Percentiles rank a stretch among this genome's conserved stretches.
These are phyloP conservation scores for Trachemys scripta DNA, from an alignment of 2,113 vertebrate species.

Conservation along the genomic window DNA sequence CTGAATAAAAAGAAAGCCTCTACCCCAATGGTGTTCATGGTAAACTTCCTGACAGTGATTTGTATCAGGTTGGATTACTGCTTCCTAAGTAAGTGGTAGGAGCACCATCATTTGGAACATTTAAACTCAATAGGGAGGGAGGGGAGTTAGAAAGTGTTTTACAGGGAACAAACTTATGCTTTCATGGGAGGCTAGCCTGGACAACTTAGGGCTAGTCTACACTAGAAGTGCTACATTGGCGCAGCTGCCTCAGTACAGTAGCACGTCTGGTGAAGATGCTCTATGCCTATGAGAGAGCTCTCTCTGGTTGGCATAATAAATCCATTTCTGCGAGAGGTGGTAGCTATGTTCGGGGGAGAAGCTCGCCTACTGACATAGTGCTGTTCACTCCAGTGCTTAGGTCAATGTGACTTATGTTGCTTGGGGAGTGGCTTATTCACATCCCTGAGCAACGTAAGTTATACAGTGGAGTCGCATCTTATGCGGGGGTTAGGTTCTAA, in stretches of 20 bases:
- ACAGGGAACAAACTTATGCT: background rate
- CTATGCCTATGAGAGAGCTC: background rate
- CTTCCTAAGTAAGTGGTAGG: background rate
- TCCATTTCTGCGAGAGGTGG: background rate
- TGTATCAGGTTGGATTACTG: background rate
- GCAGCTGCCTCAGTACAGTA: background rate
- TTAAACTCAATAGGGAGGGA: background rate
- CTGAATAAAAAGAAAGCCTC: background rate
- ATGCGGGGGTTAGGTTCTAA: no score
- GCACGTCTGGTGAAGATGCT: background rate
- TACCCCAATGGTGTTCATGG: background rate
- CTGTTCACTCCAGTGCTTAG: rapidly evolving
- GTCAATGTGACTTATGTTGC: background rate
- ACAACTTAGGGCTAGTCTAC: no score
- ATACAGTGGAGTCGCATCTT: background rate
- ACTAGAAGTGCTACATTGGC: no score
- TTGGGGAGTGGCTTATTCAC: background rate
- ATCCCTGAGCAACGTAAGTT: background rate
- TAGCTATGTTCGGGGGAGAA: background rate
- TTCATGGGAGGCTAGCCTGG: no score
- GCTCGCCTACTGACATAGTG: background rate
- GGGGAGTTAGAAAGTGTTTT: background rate
- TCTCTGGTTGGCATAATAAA: background rate
- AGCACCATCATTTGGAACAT: background rate
- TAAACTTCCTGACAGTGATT: background rate